phyloP scores from a whole-genome alignment of 2,113 vertebrate species.

The Piprites chloris region DNA sequence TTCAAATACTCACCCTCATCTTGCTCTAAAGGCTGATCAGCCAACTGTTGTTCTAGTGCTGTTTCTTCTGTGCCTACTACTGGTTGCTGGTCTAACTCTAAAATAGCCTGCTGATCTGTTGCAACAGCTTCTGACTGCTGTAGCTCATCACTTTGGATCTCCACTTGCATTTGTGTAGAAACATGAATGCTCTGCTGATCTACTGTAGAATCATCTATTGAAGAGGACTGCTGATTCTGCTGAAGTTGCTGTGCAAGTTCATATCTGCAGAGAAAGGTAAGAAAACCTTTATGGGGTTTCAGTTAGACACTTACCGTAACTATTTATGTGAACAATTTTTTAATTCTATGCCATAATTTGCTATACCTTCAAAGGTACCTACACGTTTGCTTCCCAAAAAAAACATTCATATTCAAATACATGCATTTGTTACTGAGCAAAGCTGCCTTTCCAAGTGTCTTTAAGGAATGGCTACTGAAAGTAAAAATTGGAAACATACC shows the following conservation, averaged over 20 bases:
- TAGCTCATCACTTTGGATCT: conserved; percentile 81
- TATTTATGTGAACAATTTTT: not conserved
- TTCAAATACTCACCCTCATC: conserved; percentile 79
- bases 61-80: conserved; percentile 81
- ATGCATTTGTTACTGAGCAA: not conserved
- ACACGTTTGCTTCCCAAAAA: not conserved
- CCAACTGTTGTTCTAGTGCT: conserved; percentile 76
- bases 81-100: conserved; percentile 83
- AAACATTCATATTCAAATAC: not conserved
- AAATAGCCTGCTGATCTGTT: conserved; percentile 81
- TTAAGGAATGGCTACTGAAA: not conserved
- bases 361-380: not conserved
- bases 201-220: conserved; percentile 77
- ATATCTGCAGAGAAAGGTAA: conserved; percentile 75
- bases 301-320: not conserved
- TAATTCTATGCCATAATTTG: not conserved
- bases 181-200: conserved; percentile 76
- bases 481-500: conserved; percentile 63
- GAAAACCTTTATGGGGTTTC: not conserved
- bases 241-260: conserved; percentile 95
- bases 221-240: conserved; percentile 77
- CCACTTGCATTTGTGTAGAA: conserved; percentile 85
- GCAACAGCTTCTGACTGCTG: conserved; percentile 71
- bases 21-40: conserved; percentile 82
- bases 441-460: not conserved